Percentiles rank a stretch among this genome's conserved stretches.
Conservation (phyloP, 2,888 invertebrate species). For the Chrysolina haemoptera region DNA sequence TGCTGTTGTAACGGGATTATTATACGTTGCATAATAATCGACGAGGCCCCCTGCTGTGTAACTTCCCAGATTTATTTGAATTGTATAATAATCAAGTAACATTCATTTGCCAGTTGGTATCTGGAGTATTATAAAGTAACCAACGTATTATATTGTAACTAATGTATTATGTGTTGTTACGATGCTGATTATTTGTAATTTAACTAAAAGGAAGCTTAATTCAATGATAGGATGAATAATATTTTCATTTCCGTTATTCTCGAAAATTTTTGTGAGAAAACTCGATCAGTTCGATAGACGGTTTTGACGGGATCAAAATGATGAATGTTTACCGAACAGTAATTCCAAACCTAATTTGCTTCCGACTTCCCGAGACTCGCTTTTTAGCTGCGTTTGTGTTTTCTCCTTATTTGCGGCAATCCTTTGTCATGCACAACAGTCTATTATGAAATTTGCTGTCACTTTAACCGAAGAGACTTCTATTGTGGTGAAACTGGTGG, state of each 20-base stretch:
- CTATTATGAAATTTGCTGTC: constrained; percentile 30
- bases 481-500: constrained; percentile 26
- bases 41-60: too few species aligned
- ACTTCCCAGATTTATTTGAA: too few species aligned
- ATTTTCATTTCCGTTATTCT: neutral
- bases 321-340: constrained; percentile 13
- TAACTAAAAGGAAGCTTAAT: too few species aligned
- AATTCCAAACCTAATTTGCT: constrained; percentile 15
- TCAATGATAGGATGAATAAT: too few species aligned
- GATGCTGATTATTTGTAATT: too few species aligned
- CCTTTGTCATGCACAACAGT: constrained; percentile 29
- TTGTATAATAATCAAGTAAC: too few species aligned
- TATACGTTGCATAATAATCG: too few species aligned
- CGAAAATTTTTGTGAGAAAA: neutral
- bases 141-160: too few species aligned
- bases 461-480: constrained; percentile 28
- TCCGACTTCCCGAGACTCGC: neutral
- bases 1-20: too few species aligned
- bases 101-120: too few species aligned
- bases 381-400: constrained; percentile 3
- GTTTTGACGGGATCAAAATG: neutral
- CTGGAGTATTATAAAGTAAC: too few species aligned
- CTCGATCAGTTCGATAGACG: neutral
- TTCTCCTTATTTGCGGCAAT: constrained; percentile 13
- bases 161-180: too few species aligned